Evolutionary conservation across 2,113 vertebrate genomes (phyloP).

Genomic region (Aplodontia rufa): DNA sequence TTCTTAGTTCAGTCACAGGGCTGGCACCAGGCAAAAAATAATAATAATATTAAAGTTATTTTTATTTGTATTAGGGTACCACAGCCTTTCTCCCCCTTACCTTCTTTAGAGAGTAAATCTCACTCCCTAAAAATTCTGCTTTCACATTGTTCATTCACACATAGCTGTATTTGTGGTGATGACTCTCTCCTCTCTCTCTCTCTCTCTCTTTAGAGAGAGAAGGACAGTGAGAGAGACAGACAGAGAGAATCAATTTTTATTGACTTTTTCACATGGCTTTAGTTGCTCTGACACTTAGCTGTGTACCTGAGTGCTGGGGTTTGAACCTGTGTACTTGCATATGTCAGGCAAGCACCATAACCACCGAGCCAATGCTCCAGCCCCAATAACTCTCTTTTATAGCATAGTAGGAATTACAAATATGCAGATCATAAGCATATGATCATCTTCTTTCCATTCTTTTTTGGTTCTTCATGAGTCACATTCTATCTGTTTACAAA

Average conservation of each 20-base stretch:
- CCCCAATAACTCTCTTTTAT: background rate
- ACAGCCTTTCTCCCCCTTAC: too few species aligned
- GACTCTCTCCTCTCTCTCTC: too few species aligned
- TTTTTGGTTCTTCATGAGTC: background rate
- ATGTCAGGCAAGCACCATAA: too few species aligned
- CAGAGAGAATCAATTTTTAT: too few species aligned
- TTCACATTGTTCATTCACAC: background rate
- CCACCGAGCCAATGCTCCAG: too few species aligned
- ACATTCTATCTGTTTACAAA: background rate
- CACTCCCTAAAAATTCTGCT: background rate
- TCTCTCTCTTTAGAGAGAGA: too few species aligned
- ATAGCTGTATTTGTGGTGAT: background rate
- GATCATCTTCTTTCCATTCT: background rate
- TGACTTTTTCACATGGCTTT: too few species aligned
- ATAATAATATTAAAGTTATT: background rate
- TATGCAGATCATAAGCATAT: background rate
- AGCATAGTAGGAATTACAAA: background rate
- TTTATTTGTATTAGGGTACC: background rate
- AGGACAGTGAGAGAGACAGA: too few species aligned
- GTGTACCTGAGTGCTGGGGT: too few species aligned
- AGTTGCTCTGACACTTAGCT: too few species aligned
- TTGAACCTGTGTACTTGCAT: too few species aligned
- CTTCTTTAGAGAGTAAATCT: background rate
- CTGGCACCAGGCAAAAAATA: background rate
- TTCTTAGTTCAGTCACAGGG: background rate